A percentile compares a stretch with the other conserved stretches of the same genome.
Evolutionary conservation across 1,140 invertebrate genomes (phyloP).

Genomic region (Drosophila jambulina): DNA sequence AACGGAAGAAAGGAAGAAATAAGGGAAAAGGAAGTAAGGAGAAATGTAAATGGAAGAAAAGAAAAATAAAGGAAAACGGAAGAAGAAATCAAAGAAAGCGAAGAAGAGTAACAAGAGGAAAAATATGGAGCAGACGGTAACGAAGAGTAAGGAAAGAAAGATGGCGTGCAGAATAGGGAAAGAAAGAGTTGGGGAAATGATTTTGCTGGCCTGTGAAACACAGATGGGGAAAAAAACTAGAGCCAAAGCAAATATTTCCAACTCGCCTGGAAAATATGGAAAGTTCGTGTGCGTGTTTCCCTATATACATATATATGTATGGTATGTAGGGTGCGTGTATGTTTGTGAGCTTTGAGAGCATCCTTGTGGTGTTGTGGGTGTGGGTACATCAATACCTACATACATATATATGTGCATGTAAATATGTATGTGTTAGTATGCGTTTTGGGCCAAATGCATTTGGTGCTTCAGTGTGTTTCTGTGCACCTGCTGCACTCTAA

Average conservation of each 20-base stretch:
- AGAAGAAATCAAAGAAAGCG: not conserved
- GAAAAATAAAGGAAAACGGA: not conserved
- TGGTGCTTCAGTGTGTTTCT: slow-evolving; percentile 15
- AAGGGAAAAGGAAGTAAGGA: not conserved
- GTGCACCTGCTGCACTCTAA: slow-evolving; percentile 52
- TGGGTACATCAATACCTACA: slow-evolving; percentile 6
- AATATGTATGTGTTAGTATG: slow-evolving; percentile 5
- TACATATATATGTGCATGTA: not conserved
- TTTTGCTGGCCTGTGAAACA: slow-evolving; percentile 23
- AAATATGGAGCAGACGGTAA: not conserved
- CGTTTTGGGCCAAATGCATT: slow-evolving; percentile 43
- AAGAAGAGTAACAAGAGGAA: not conserved
- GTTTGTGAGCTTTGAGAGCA: slow-evolving; percentile 25
- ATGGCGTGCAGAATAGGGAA: not conserved
- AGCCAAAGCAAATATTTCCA: slow-evolving; percentile 69
- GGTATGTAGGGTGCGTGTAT: slow-evolving; percentile 17
- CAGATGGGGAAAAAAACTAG: slow-evolving; percentile 7
- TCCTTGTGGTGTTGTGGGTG: slow-evolving; percentile 16
- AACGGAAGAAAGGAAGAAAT: not conserved
- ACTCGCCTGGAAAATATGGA: slow-evolving; percentile 73
- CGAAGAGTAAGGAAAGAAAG: not conserved
- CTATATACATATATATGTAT: slow-evolving; percentile 2
- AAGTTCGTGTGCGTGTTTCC: slow-evolving; percentile 35
- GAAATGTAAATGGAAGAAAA: not conserved
- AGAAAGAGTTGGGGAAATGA: not conserved